Conservation (phyloP, 1,140 invertebrate genomes). For the Tribolium castaneum region DNA sequence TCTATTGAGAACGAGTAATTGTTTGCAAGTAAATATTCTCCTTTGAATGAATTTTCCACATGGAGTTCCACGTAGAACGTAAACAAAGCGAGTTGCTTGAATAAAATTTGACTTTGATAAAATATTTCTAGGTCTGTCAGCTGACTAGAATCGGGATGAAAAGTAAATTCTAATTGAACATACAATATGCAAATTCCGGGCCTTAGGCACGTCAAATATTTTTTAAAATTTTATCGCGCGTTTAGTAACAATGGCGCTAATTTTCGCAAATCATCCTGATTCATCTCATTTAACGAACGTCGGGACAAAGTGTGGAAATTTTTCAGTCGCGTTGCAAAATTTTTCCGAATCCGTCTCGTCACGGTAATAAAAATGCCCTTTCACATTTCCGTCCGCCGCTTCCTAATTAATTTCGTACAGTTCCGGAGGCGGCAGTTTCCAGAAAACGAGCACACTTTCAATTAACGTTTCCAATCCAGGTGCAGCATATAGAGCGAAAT, state of each 20-base stretch:
- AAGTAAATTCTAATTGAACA: constrained; percentile 26
- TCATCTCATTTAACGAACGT: background rate
- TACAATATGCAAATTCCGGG: constrained; percentile 19
- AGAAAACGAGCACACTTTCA: constrained; percentile 33
- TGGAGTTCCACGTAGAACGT: background rate
- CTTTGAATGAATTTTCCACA: constrained; percentile 4
- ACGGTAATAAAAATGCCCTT: constrained; percentile 16
- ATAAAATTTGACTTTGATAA: background rate
- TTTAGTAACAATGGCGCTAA: background rate
- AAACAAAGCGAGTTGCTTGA: background rate
- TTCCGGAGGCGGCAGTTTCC: constrained; percentile 14
- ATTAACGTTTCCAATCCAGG: constrained; percentile 33
- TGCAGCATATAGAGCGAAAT: constrained; percentile 30
- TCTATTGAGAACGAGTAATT: constrained; percentile 12
- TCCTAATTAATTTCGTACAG: constrained; percentile 27
- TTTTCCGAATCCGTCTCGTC: background rate
- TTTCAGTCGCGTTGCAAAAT: background rate
- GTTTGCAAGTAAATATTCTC: constrained; percentile 14
- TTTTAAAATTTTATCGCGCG: background rate
- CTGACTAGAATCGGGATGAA: constrained; percentile 11
- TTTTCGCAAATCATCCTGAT: background rate
- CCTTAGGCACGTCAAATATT: background rate
- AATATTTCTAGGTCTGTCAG: constrained; percentile 13
- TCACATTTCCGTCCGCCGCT: constrained; percentile 13
- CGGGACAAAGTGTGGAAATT: constrained; percentile 7